These are phyloP conservation scores for Zonitis immaculata DNA, from an alignment of 2,888 invertebrate genomes.

Conservation along the genomic window DNA sequence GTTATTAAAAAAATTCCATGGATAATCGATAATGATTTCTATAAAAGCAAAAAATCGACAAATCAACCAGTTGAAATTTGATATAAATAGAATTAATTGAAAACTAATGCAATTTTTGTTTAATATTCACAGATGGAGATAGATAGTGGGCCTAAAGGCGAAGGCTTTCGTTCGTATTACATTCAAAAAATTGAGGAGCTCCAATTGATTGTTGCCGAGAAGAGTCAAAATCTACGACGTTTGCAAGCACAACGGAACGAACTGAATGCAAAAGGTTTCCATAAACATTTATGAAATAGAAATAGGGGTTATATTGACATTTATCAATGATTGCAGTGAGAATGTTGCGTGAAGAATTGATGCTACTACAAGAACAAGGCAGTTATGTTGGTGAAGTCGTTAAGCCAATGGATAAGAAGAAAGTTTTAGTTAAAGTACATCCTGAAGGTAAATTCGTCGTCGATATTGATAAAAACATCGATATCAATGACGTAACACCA, in stretches of 20 bases:
- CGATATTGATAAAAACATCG: slow-evolving; percentile 98
- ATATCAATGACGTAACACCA: slow-evolving; percentile 95
- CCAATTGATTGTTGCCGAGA: slow-evolving; percentile 93
- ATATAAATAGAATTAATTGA: not conserved
- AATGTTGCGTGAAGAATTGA: slow-evolving; percentile 94
- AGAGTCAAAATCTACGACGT: slow-evolving; percentile 93
- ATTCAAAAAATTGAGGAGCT: slow-evolving; percentile 97
- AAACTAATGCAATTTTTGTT: not conserved
- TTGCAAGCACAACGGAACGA: slow-evolving; percentile 98
- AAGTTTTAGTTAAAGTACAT: slow-evolving; percentile 97
- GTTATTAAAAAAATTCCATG: not conserved
- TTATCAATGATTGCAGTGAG: slow-evolving; percentile 77
- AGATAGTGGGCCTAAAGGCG: slow-evolving; percentile 66
- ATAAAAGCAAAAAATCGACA: not conserved
- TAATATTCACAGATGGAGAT: slow-evolving; percentile 62
- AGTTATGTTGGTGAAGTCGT: slow-evolving; percentile 99
- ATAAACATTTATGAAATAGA: too few relatives aligned
- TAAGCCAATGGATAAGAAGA: slow-evolving; percentile 99
- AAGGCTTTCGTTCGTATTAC: slow-evolving; percentile 93
- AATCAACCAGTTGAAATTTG: not conserved
- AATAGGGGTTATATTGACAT: too few relatives aligned
- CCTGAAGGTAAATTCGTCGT: slow-evolving; percentile 99
- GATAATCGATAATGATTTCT: not conserved
- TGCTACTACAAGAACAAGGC: slow-evolving; percentile 94
- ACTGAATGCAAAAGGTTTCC: slow-evolving; percentile 96